Evolutionary conservation across 1,140 invertebrate genomes (phyloP), one percentile per base, ranked within the genome.

Genomic region (Drosophila equinoxialis): DNA sequence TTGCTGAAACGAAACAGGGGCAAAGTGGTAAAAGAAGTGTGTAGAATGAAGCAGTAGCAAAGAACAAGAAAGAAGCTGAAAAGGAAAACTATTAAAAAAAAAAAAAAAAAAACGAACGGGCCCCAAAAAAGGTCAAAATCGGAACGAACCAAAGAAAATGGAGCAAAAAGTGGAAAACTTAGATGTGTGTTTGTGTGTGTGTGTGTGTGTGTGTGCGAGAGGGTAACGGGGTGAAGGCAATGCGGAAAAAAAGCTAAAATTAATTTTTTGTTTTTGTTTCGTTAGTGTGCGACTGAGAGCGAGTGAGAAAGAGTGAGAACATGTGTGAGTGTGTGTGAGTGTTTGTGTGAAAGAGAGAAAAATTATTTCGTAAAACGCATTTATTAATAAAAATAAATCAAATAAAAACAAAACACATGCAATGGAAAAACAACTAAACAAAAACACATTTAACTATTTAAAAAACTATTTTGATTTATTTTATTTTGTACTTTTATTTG

Each of bases 211-310:
- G 45, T 48, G 17, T 48, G 45, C n/a, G 41, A 42, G 17, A 14
- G 45, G 45, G 45, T 20, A 48, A 10, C 20, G 20, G 45, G 45
- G 17, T 23, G 20, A 51, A 20, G 17, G 17, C 45, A 51, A 59
- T 57, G 71, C 72, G 68, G 72, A 73, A 70, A 87, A 87, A 87
- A 87, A 86, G 84, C 80, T 89, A 89, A 89, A 87, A 89, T 89
- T 83, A 87, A 87, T 75, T 87, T 84, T 89, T 84, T 87, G 81
- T 87, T 87, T 80, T 89, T 87, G 77, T 87, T 89, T 68, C 64
- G 87, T 63, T 68, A 65, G 80, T 70, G 81, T 66, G 51, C 51
- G 66, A 45, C 37, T 39, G 48, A 41, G 59, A 39, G 69, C 41
- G 59, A 57, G 61, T 20, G 51, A 59, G 71, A 41, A 45, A 41